phyloP scores from a whole-genome alignment of 2,888 invertebrate species.

The Thyatira batis region DNA sequence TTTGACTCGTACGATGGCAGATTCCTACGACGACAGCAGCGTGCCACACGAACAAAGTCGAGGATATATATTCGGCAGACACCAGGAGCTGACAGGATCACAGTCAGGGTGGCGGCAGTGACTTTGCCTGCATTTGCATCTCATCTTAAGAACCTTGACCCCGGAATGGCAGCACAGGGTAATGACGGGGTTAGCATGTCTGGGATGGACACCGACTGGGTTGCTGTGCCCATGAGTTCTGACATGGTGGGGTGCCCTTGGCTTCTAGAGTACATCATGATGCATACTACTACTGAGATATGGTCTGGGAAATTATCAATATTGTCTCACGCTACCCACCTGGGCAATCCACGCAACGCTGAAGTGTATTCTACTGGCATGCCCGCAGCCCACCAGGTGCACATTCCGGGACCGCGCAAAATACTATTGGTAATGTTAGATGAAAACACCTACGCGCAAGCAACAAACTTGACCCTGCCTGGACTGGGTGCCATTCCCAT shows the following conservation, averaged over 20 bases:
- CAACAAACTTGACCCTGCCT: neutral
- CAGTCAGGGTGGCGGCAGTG: conserved; percentile 2
- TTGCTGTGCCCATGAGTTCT: conserved; percentile 8
- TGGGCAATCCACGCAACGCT: neutral
- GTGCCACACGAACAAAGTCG: neutral
- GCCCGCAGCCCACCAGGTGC: conserved; percentile 9
- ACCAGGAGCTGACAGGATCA: neutral
- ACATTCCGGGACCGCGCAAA: conserved; percentile 8
- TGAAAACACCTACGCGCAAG: conserved; percentile 10
- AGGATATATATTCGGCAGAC: neutral
- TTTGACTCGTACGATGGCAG: conserved; percentile 6
- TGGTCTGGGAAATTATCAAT: conserved; percentile 5
- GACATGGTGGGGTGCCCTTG: conserved; percentile 10
- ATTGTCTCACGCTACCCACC: neutral
- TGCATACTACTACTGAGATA: neutral
- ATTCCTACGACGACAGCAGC: neutral
- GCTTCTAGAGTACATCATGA: conserved; percentile 6
- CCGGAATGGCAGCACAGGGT: neutral
- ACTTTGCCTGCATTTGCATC: conserved; percentile 8
- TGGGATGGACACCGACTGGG: conserved; percentile 10
- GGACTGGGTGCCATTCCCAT: neutral
- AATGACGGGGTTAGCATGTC: conserved; percentile 1
- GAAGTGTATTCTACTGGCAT: neutral
- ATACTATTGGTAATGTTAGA: conserved; percentile 7
- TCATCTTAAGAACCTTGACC: conserved; percentile 11